Percentiles rank a stretch among this genome's conserved stretches.
Evolutionary conservation across 1,140 invertebrate species (phyloP).

Genomic region (Odontomachus brunneus): DNA sequence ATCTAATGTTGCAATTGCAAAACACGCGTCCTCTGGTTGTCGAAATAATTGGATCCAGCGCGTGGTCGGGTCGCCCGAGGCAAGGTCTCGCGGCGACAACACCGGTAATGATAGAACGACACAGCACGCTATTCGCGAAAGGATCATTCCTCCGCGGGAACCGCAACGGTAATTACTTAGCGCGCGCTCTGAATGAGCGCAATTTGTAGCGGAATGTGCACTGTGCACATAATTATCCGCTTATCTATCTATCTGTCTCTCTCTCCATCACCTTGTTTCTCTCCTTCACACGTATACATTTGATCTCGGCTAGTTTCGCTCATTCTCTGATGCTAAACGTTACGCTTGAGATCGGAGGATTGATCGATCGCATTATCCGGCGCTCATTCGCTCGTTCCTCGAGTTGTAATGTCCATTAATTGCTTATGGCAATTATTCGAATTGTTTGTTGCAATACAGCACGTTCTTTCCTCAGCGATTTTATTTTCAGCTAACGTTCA

Average conservation of each 20-base stretch:
- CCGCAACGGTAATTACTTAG: conserved; percentile 11
- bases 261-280: too few species aligned
- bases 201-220: conserved; percentile 27
- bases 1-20: not conserved
- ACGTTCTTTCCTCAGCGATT: too few species aligned
- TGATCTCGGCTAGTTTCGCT: conserved; percentile 5
- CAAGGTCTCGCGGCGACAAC: conserved; percentile 1
- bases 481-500: too few species aligned
- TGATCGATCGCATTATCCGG: conserved; percentile 32
- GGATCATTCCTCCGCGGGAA: not conserved
- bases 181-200: not conserved
- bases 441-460: not conserved
- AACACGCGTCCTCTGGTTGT: not conserved
- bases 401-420: conserved; percentile 13
- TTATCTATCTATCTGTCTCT: not conserved
- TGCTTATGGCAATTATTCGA: conserved; percentile 9
- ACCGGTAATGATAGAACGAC: conserved; percentile 25
- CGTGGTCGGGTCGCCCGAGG: not conserved
- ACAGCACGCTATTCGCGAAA: conserved; percentile 27
- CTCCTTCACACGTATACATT: not conserved
- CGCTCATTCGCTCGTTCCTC: not conserved
- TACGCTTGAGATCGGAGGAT: not conserved
- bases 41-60: not conserved
- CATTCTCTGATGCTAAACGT: conserved; percentile 1
- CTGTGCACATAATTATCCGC: not conserved